A percentile compares a stretch with the other conserved stretches of the same genome.
Evolutionary conservation across 2,113 vertebrate genomes (phyloP).

Genomic region (Malurus cyaneus): DNA sequence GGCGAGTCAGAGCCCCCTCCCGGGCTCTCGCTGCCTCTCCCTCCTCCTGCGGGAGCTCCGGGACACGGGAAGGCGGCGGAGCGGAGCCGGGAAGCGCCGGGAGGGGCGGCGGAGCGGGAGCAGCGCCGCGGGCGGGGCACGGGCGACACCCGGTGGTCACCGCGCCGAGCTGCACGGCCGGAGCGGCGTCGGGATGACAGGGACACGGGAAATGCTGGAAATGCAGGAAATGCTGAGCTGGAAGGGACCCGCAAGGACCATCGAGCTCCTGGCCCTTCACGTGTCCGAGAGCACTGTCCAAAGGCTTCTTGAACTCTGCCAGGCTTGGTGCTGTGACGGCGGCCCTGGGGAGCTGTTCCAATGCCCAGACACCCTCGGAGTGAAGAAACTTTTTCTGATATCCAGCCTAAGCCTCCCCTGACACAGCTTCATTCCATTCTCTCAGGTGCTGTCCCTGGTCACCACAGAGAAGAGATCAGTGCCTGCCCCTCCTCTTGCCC

Average conservation of each 20-base stretch:
- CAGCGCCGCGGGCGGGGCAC: background rate
- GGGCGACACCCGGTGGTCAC: background rate
- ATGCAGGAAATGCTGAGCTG: background rate
- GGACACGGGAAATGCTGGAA: no score
- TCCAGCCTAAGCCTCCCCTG: background rate
- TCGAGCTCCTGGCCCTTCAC: background rate
- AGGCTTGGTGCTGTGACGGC: no score
- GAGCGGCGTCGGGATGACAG: rapidly evolving
- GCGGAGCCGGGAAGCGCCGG: rapidly evolving
- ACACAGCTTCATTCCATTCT: rapidly evolving
- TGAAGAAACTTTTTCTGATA: background rate
- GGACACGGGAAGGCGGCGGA: background rate
- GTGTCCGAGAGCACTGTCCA: background rate
- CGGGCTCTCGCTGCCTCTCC: background rate
- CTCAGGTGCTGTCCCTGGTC: background rate
- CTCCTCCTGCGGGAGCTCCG: background rate
- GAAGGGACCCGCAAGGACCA: background rate
- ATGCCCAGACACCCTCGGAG: background rate
- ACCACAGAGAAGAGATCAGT: no score
- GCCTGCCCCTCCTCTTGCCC: background rate
- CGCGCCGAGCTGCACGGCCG: rapidly evolving
- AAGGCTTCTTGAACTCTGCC: background rate
- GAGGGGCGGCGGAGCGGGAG: no score
- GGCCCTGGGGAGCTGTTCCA: background rate
- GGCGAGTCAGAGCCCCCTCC: rapidly evolving